These are phyloP conservation scores for Brachionus calyciflorus DNA, from an alignment of 1,140 invertebrate species.

Conservation along the genomic window DNA sequence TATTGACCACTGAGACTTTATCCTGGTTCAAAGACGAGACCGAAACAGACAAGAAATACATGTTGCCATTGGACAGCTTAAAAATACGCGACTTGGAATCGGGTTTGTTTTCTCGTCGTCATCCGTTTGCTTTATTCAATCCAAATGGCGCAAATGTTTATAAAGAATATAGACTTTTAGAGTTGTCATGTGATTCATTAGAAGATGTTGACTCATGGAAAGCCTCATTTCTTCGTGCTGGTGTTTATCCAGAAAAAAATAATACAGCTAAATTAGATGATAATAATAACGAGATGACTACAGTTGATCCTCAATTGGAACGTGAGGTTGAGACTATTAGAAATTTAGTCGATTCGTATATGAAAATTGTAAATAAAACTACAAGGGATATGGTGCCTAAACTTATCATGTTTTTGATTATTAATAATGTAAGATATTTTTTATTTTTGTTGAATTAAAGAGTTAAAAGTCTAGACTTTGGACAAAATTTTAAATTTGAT, in stretches of 20 bases:
- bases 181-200: slow-evolving; percentile 92
- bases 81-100: slow-evolving; percentile 94
- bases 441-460: not conserved
- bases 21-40: slow-evolving; percentile 99
- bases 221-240: slow-evolving; percentile 94
- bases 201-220: slow-evolving; percentile 99
- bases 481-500: too few species aligned
- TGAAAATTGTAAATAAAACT: slow-evolving; percentile 99
- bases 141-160: slow-evolving; percentile 83
- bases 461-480: too few species aligned
- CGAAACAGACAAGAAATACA: slow-evolving; percentile 99
- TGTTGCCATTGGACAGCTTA: slow-evolving; percentile 92
- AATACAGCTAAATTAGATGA: slow-evolving; percentile 75
- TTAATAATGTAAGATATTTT: slow-evolving; percentile 58
- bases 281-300: slow-evolving; percentile 65
- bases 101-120: slow-evolving; percentile 82
- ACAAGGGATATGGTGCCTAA: slow-evolving; percentile 96
- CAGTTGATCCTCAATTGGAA: slow-evolving; percentile 95
- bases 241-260: slow-evolving; percentile 96
- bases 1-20: slow-evolving; percentile 94
- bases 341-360: slow-evolving; percentile 98
- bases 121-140: slow-evolving; percentile 97
- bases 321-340: slow-evolving; percentile 97
- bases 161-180: slow-evolving; percentile 94
- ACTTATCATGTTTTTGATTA: slow-evolving; percentile 95